These are phyloP conservation scores for Stichopus horrens DNA, from an alignment of 53 echinoderm and acorn worm genomes.

Conservation along the genomic window DNA sequence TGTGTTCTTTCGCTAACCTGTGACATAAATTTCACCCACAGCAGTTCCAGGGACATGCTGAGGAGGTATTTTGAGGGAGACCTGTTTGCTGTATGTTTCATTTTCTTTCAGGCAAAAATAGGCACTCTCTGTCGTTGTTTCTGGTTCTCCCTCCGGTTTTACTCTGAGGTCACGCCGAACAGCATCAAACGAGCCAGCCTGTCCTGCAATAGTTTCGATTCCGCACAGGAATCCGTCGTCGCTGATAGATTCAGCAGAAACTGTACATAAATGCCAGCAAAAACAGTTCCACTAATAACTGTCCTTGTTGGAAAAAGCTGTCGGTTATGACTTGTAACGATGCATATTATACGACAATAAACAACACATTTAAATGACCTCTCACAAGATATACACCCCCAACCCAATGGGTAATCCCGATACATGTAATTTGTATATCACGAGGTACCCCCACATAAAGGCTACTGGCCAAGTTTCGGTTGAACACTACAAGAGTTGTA, in stretches of 20 bases:
- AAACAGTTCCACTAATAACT: too few relatives aligned
- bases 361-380: too few relatives aligned
- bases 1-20: conserved; percentile 40
- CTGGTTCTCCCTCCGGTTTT: conserved; percentile 81
- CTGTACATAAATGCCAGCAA: too few relatives aligned
- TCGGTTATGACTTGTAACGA: too few relatives aligned
- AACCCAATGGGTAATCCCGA: too few relatives aligned
- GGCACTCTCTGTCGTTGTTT: conserved; percentile 64
- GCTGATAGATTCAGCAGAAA: conserved; percentile 53
- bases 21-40: conserved; percentile 47
- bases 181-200: conserved; percentile 60
- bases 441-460: too few relatives aligned
- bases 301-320: too few relatives aligned
- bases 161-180: conserved; percentile 56
- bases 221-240: conserved; percentile 59
- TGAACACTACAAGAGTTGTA: too few relatives aligned
- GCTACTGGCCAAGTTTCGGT: too few relatives aligned
- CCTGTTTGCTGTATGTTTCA: conserved; percentile 56
- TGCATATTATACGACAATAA: too few relatives aligned
- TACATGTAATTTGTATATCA: too few relatives aligned
- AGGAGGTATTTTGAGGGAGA: conserved; percentile 54
- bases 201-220: conserved; percentile 54
- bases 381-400: too few relatives aligned
- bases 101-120: conserved; percentile 73
- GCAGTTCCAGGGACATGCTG: conserved; percentile 45